phyloP scores from a whole-genome alignment of 2,888 invertebrate genomes.

The Zygothrica quintamaculata region DNA sequence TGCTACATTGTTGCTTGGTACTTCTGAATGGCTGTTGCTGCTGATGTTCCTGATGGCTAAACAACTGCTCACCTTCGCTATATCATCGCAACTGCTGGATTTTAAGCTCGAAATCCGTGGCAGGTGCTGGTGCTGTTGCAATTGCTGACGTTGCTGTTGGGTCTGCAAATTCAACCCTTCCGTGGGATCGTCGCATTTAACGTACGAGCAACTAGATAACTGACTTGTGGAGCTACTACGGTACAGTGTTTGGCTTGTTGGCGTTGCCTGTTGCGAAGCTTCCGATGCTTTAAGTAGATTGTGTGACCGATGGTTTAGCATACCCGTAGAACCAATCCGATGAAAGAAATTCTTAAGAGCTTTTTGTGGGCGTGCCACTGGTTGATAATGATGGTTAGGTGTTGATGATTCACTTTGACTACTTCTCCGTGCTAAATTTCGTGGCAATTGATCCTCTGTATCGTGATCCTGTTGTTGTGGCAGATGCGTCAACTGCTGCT shows the following conservation, averaged over 20 bases:
- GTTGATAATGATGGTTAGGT: conserved; percentile 68
- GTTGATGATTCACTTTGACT: conserved; percentile 67
- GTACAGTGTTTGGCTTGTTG: conserved; percentile 85
- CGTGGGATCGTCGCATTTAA: conserved; percentile 92
- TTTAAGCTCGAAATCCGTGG: conserved; percentile 84
- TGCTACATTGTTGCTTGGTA: conserved; percentile 44
- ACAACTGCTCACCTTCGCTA: conserved; percentile 86
- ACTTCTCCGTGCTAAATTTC: conserved; percentile 36
- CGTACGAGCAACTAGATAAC: conserved; percentile 88
- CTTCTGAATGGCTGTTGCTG: conserved; percentile 31
- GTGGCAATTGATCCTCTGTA: conserved; percentile 9
- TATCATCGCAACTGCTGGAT: conserved; percentile 90
- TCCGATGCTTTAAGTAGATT: conserved; percentile 82
- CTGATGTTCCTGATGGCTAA: conserved; percentile 70
- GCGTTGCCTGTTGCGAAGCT: conserved; percentile 68
- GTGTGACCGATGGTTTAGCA: conserved; percentile 87
- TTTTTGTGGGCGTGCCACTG: conserved; percentile 84
- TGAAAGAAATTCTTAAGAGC: conserved; percentile 90
- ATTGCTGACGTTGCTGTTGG: conserved; percentile 40
- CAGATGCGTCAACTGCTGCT: conserved; percentile 46
- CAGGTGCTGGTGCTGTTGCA: conserved; percentile 53
- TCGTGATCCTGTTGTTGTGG: conserved; percentile 39
- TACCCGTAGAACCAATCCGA: conserved; percentile 91
- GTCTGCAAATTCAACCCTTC: conserved; percentile 88
- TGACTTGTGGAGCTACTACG: conserved; percentile 92